Conservation (phyloP, 2,113 vertebrate species). For the Carassius gibelio region DNA sequence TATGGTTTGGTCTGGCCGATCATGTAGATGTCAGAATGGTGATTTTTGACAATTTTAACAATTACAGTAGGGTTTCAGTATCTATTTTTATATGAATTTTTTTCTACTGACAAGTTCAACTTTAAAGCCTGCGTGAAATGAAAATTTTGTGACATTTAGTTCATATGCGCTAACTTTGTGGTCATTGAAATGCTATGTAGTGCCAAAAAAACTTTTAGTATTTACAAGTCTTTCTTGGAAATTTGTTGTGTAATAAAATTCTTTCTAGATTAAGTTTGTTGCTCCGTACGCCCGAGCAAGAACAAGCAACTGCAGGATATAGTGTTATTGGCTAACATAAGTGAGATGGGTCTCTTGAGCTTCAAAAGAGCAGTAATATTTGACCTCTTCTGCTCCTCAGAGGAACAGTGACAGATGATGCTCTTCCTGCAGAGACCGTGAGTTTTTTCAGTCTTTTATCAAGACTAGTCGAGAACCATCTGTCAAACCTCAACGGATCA, state of each 20-base stretch:
- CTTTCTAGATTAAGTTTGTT: neutral
- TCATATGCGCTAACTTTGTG: no score
- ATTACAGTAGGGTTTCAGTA: no score
- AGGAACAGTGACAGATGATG: neutral
- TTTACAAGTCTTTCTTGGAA: no score
- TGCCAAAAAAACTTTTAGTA: no score
- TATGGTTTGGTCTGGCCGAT: no score
- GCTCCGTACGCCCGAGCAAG: neutral
- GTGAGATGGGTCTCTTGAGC: neutral
- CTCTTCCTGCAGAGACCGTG: neutral
- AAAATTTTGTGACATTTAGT: no score
- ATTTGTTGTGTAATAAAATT: neutral
- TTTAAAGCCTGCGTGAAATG: no score
- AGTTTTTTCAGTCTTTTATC: slow-evolving; percentile 2
- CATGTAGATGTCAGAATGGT: no score
- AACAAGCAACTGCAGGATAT: neutral
- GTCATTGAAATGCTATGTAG: no score
- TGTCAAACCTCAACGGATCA: slow-evolving; percentile 25
- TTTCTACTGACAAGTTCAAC: no score
- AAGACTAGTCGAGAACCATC: neutral
- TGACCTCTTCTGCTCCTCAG: neutral
- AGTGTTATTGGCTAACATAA: neutral
- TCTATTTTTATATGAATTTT: no score
- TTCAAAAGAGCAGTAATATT: neutral
- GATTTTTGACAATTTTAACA: no score